Evolutionary conservation across 2,113 vertebrate genomes (phyloP).

Genomic region (Eublepharis macularius): DNA sequence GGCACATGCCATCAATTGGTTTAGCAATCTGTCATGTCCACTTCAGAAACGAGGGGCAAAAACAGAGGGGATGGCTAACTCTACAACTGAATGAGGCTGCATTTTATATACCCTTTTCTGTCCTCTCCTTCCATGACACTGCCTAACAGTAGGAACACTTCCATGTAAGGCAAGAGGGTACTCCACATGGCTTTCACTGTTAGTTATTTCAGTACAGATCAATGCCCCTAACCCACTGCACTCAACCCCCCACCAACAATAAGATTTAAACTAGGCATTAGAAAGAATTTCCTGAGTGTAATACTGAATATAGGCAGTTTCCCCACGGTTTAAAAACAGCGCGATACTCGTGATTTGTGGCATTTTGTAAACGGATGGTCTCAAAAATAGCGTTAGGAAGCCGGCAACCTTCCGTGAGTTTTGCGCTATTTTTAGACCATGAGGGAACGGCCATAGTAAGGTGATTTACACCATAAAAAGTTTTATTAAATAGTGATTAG

Average conservation of each 20-base stretch:
- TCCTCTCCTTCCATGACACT: not conserved
- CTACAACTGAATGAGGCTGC: not conserved
- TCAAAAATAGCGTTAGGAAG: too few relatives aligned
- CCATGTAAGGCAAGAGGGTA: not conserved
- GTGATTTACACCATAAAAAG: not conserved
- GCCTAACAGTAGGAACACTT: not conserved
- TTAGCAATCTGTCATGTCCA: not conserved
- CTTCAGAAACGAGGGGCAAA: not conserved
- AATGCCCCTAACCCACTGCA: not conserved
- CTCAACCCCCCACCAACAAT: too few relatives aligned
- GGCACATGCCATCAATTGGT: not conserved
- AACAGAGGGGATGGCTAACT: not conserved
- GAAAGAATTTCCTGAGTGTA: too few relatives aligned
- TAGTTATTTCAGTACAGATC: not conserved
- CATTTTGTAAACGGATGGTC: too few relatives aligned
- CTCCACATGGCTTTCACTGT: not conserved
- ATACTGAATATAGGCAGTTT: too few relatives aligned
- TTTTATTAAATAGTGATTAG: not conserved
- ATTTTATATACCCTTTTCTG: not conserved
- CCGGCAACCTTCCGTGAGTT: too few relatives aligned
- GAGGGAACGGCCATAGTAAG: too few relatives aligned
- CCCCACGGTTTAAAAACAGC: too few relatives aligned
- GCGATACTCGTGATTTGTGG: too few relatives aligned
- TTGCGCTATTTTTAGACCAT: too few relatives aligned
- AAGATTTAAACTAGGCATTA: too few relatives aligned